phyloP scores from a whole-genome alignment of 2,797 vertebrate species.

The Phaenicophaeus curvirostris region DNA sequence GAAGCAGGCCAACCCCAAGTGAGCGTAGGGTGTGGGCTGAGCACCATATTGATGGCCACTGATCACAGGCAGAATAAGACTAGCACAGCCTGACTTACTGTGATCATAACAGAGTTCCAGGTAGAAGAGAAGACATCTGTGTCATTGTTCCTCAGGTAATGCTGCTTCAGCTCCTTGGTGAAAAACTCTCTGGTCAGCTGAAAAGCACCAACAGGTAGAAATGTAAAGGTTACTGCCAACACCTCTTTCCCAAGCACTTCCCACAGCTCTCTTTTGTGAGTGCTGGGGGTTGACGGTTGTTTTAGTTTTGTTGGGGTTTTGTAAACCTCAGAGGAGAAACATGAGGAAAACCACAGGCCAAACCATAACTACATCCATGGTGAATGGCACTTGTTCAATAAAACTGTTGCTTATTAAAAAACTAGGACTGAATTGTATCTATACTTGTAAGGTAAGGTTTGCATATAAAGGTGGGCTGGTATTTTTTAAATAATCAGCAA shows the following conservation, averaged over 20 bases:
- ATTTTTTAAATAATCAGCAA: background rate
- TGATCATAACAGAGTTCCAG: slow-evolving; percentile 94
- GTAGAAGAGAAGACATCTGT: slow-evolving; percentile 88
- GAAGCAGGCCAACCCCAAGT: background rate
- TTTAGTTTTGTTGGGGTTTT: background rate
- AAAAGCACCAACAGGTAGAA: background rate
- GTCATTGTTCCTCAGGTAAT: slow-evolving; percentile 87
- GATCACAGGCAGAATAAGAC: rapidly evolving
- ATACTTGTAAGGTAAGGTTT: background rate
- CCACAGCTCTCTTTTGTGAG: background rate
- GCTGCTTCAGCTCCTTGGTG: slow-evolving; percentile 88
- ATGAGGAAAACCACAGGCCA: background rate
- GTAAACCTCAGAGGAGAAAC: background rate
- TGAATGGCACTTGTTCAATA: background rate
- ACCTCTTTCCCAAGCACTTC: background rate
- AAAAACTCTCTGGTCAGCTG: slow-evolving; percentile 93
- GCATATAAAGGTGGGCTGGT: background rate
- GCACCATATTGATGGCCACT: rapidly evolving
- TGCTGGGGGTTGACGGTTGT: background rate
- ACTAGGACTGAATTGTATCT: background rate
- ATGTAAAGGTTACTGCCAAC: background rate
- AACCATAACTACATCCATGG: background rate
- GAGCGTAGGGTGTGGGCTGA: background rate
- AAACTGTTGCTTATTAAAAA: background rate
- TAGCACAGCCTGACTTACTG: slow-evolving; percentile 74